Base-by-base conservation (phyloP, 2,113 vertebrate genomes). In the Gopherus evgoodei region DNA sequence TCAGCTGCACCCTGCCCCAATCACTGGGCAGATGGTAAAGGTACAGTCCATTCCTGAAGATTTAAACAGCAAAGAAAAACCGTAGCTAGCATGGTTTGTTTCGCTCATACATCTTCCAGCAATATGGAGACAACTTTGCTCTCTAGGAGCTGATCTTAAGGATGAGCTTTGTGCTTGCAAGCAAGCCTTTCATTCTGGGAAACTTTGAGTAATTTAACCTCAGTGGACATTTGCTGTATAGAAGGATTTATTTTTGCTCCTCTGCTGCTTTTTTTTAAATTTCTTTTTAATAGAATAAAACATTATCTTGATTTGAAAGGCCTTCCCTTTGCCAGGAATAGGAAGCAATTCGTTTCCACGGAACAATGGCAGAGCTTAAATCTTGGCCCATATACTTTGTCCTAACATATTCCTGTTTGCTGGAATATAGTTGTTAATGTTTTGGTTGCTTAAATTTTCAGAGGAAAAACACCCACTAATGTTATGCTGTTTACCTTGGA, bases 181-280 rank as follows among this genome's bases (percentile, higher is more conserved):
- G 90, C 92, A 94, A 96, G 91, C 53, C 24, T 94, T 49, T 54
- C n/a, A 93, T 94, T 94, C 95, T 97, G 94, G 94, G 95, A 96
- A 97, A 96, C 95, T 87, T 89, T 98, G 97, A 98, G 95, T 97
- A 97, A 97, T 97, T 44, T 25, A 94, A 72, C 95, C 94, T 27
- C 56, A 90, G 82, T 47, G 75, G 75, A 47, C 11, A 44, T 78
- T 95, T 90, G 54, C 84, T 95, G 96, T 91, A 88, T 83, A 96
- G 87, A 49, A 96, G 53, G 92, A 94, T 93, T 96, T 96, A 95
- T 97, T 97, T 97, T 96, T 97, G 92, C 94, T 94, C 94, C 69
- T 83, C 88, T 93, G 81, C 72, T 95, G 95, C 53, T 47, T 92
- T 93, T 93, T 93, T 91, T 72, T 81, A 84, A 92, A 94, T 81